Conservation (phyloP, 2,797 vertebrate genomes). For the Taeniopygia guttata region DNA sequence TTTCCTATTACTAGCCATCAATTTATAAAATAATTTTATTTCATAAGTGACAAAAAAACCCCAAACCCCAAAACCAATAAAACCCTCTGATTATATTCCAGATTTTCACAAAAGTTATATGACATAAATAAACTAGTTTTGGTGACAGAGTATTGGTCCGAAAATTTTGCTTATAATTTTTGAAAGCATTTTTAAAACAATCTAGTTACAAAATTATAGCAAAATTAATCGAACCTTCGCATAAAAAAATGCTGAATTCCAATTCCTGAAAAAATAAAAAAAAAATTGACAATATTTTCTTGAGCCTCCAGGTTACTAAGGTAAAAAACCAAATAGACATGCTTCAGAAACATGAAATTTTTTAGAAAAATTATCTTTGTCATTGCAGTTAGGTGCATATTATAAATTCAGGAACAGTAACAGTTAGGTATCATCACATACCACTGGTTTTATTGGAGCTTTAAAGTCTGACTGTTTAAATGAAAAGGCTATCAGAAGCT, state of each 20-base stretch:
- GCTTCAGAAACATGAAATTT: not conserved
- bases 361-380: not conserved
- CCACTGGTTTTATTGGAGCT: not conserved
- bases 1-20: not conserved
- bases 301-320: not conserved
- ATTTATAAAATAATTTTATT: not conserved
- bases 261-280: not conserved
- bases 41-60: not conserved
- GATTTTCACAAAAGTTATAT: not conserved
- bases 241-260: not conserved
- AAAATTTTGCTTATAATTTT: not conserved
- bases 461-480: not conserved
- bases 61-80: not conserved
- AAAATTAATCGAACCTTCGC: not conserved
- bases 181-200: not conserved
- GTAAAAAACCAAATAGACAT: not conserved
- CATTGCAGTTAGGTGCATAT: not conserved
- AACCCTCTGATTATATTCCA: not conserved
- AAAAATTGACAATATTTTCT: not conserved
- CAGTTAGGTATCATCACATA: not conserved
- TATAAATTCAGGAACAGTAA: not conserved
- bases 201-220: not conserved
- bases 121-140: not conserved
- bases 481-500: not conserved
- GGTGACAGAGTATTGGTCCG: not conserved